phyloP scores from a whole-genome alignment of 2,888 invertebrate species.

The Sarcophaga carnaria region DNA sequence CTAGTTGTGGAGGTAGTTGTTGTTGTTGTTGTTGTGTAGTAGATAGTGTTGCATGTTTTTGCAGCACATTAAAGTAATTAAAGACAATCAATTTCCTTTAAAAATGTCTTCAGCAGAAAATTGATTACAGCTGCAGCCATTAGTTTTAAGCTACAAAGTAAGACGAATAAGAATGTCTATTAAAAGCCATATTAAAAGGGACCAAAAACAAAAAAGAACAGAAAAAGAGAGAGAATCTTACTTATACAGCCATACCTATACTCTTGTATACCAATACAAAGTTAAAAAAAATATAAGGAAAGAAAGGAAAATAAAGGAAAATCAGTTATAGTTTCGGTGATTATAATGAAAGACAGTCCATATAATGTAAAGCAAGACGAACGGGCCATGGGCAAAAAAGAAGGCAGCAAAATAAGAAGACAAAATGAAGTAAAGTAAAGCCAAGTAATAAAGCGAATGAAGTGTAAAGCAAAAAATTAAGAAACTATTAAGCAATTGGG shows the following conservation, averaged over 20 bases:
- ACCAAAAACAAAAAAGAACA: too few relatives aligned
- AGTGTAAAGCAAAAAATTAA: neutral
- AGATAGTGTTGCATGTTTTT: slow-evolving; percentile 30
- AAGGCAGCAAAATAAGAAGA: neutral
- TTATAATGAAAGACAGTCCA: slow-evolving; percentile 51
- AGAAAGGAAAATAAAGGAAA: slow-evolving; percentile 5
- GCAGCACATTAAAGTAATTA: slow-evolving; percentile 69
- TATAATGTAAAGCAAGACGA: slow-evolving; percentile 12
- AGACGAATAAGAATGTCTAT: slow-evolving; percentile 53
- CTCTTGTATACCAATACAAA: too few relatives aligned
- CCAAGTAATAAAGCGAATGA: neutral
- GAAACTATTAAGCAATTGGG: neutral
- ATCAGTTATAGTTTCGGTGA: slow-evolving; percentile 47
- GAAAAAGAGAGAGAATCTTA: slow-evolving; percentile 8
- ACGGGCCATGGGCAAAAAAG: neutral
- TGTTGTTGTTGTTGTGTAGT: too few relatives aligned
- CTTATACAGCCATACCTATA: neutral
- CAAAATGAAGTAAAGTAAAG: neutral
- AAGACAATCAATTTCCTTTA: slow-evolving; percentile 70
- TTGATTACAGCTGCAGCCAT: slow-evolving; percentile 68
- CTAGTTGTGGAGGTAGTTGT: too few relatives aligned
- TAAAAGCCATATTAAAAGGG: slow-evolving; percentile 50
- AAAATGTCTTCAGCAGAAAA: slow-evolving; percentile 67
- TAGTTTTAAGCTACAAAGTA: slow-evolving; percentile 52
- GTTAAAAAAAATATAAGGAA: too few relatives aligned